Conservation (phyloP, 2,113 vertebrate species). For the Motacilla tschutschensis region DNA sequence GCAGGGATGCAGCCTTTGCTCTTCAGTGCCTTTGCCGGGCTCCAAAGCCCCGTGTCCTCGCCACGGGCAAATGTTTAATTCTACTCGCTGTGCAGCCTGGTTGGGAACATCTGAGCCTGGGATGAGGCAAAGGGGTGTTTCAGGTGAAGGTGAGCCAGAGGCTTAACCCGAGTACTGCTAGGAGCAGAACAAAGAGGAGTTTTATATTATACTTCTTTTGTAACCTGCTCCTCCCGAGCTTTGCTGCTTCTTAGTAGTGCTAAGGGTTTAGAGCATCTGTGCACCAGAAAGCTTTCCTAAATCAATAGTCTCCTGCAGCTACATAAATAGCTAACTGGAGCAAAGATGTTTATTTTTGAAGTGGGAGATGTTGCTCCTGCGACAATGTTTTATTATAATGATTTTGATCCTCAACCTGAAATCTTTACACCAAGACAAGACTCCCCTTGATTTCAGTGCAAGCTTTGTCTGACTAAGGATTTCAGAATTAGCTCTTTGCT, state of each 20-base stretch:
- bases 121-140: not conserved
- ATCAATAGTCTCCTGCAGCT: conserved; percentile 48
- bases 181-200: not conserved
- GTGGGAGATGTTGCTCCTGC: conserved; percentile 28
- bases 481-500: conserved; percentile 50
- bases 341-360: conserved; percentile 51
- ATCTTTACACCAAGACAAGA: conserved; percentile 21
- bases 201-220: not conserved
- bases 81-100: not conserved
- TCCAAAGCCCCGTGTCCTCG: accelerated
- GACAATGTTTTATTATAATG: conserved; percentile 45
- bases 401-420: conserved; percentile 51
- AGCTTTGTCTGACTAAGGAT: conserved; percentile 23
- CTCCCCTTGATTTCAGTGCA: conserved; percentile 16
- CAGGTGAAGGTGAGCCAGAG: not conserved
- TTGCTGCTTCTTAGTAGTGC: not conserved
- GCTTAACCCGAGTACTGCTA: not conserved
- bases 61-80: not conserved
- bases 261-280: not conserved
- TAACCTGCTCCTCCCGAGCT: not conserved
- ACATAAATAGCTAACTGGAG: conserved; percentile 49
- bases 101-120: not conserved
- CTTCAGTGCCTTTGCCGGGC: not conserved
- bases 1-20: not conserved
- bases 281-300: conserved; percentile 17